These are phyloP conservation scores for Pemphredon lugubris DNA, from an alignment of 2,888 invertebrate genomes.

Conservation along the genomic window DNA sequence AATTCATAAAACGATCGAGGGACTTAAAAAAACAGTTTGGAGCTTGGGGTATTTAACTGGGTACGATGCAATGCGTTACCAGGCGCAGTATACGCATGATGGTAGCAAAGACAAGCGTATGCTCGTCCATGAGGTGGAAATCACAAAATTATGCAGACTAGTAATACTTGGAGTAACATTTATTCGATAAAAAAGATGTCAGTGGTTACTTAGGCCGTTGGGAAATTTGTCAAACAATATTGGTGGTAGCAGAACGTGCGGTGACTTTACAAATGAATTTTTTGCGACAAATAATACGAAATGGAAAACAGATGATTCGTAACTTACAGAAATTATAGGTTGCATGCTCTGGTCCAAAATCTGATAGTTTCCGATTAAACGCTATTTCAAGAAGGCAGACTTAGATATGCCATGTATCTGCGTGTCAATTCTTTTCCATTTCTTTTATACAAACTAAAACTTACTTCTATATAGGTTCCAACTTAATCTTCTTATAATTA, in stretches of 20 bases:
- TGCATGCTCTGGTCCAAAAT: slow-evolving; percentile 62
- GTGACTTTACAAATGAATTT: background rate
- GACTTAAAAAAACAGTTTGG: no score
- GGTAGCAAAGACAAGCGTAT: slow-evolving; percentile 6
- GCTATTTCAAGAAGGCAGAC: slow-evolving; percentile 56
- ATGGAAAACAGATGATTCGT: slow-evolving; percentile 8
- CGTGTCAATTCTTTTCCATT: slow-evolving; percentile 54
- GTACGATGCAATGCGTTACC: slow-evolving; percentile 12
- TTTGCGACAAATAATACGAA: background rate
- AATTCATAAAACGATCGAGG: slow-evolving; percentile 17
- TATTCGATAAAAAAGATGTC: background rate
- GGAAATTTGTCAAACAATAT: background rate
- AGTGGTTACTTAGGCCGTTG: slow-evolving; percentile 30
- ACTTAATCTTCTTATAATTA: slow-evolving; percentile 46
- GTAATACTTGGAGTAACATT: slow-evolving; percentile 22
- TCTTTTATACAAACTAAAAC: slow-evolving; percentile 64
- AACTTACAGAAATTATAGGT: slow-evolving; percentile 24
- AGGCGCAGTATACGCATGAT: slow-evolving; percentile 7
- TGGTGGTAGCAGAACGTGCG: background rate
- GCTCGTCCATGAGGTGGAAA: slow-evolving; percentile 7
- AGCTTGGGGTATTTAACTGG: no score
- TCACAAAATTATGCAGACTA: slow-evolving; percentile 19
- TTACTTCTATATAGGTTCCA: slow-evolving; percentile 49
- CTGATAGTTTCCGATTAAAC: slow-evolving; percentile 38
- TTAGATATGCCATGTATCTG: slow-evolving; percentile 63